A percentile compares a stretch with the other conserved stretches of the same genome.
phyloP scores from a whole-genome alignment of 1,140 invertebrate genomes.

The Dendrolimus punctatus region DNA sequence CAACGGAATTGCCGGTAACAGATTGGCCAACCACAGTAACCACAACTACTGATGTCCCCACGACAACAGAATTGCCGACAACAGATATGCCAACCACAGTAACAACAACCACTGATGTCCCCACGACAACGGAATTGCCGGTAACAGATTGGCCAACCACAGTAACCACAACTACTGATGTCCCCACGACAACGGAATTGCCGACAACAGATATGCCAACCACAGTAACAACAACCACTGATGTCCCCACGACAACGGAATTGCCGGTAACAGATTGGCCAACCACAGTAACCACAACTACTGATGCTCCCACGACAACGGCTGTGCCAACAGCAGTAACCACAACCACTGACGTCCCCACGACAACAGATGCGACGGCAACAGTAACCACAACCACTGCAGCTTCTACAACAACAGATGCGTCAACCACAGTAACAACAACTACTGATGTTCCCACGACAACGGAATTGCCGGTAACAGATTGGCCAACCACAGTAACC shows the following conservation, averaged over 20 bases:
- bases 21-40: no score
- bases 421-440: background rate
- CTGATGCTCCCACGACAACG: background rate
- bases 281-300: slow-evolving; percentile 1
- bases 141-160: no score
- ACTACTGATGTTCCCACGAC: slow-evolving; percentile 1
- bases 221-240: background rate
- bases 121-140: slow-evolving; percentile 6
- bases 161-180: slow-evolving; percentile 2
- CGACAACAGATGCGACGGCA: no score
- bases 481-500: no score
- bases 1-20: no score
- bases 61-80: no score
- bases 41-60: no score
- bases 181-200: no score
- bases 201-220: slow-evolving; percentile 3
- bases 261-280: background rate
- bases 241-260: background rate
- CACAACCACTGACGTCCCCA: background rate
- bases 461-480: no score
- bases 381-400: slow-evolving; percentile 7
- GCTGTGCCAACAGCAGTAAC: background rate
- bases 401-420: slow-evolving; percentile 4
- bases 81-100: no score
- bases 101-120: slow-evolving; percentile 2